These are phyloP conservation scores for Tautogolabrus adspersus DNA, from an alignment of 2,113 vertebrate genomes.

Conservation along the genomic window DNA sequence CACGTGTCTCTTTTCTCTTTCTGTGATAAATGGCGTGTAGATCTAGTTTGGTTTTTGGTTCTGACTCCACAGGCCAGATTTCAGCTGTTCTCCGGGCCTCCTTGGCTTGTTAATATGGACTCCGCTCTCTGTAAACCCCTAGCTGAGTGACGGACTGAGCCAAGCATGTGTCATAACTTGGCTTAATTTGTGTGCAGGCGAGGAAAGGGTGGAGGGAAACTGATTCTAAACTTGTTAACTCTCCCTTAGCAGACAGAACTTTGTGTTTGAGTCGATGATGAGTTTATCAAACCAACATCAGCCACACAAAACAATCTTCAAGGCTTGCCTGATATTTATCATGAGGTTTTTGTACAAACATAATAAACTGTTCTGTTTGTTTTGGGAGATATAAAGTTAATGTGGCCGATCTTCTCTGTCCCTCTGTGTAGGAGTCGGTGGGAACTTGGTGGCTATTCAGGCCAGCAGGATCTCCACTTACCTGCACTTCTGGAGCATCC, in stretches of 20 bases:
- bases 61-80: neutral
- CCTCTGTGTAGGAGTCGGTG: constrained; percentile 88
- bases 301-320: neutral
- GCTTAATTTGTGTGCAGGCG: neutral
- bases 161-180: constrained; percentile 17
- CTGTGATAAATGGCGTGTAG: neutral
- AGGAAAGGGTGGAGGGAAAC: neutral
- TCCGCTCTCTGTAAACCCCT: neutral
- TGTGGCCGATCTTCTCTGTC: too few species aligned
- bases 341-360: neutral
- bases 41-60: constrained; percentile 2
- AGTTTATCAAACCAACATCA: neutral
- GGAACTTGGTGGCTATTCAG: constrained; percentile 97
- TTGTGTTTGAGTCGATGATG: neutral
- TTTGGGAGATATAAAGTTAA: too few species aligned
- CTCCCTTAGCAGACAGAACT: constrained; percentile 5
- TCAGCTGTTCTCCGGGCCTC: neutral
- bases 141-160: neutral
- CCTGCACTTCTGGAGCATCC: constrained; percentile 92
- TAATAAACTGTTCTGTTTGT: too few species aligned
- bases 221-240: constrained; percentile 18
- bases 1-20: neutral
- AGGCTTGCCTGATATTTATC: neutral
- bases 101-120: neutral
- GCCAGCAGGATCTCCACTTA: constrained; percentile 96